Evolutionary conservation across 2,113 vertebrate genomes (phyloP).

Genomic region (Symphodus melops): DNA sequence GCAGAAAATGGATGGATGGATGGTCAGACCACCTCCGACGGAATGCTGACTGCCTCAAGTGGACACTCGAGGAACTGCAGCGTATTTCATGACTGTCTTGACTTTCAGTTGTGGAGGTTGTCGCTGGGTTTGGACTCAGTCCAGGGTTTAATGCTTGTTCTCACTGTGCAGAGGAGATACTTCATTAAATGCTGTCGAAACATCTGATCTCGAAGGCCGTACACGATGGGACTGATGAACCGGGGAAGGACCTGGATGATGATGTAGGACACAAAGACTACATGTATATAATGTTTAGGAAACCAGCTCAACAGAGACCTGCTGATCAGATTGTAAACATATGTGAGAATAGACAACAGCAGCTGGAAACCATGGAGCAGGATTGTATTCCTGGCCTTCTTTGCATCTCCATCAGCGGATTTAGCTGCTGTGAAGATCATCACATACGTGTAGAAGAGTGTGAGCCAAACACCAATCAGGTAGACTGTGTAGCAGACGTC

Average conservation of each 20-base stretch:
- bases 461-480: constrained; percentile 38
- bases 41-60: too few relatives aligned
- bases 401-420: constrained; percentile 27
- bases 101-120: too few relatives aligned
- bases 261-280: constrained; percentile 36
- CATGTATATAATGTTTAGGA: background rate
- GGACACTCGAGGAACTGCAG: too few relatives aligned
- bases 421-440: constrained; percentile 14
- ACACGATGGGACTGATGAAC: constrained; percentile 77
- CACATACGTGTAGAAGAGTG: constrained; percentile 41
- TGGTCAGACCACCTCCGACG: too few relatives aligned
- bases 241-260: constrained; percentile 69
- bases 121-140: too few relatives aligned
- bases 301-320: constrained; percentile 13
- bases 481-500: constrained; percentile 49
- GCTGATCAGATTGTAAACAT: background rate
- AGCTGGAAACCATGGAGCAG: constrained; percentile 61
- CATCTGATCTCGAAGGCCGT: constrained; percentile 73
- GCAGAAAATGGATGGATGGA: too few relatives aligned
- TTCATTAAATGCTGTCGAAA: constrained; percentile 70
- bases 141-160: too few relatives aligned
- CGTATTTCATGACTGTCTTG: too few relatives aligned
- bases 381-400: constrained; percentile 52
- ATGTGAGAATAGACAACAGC: constrained; percentile 57
- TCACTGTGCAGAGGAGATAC: constrained; percentile 22